Conservation (phyloP, 2,888 invertebrate genomes). For the Ditula angustiorana region DNA sequence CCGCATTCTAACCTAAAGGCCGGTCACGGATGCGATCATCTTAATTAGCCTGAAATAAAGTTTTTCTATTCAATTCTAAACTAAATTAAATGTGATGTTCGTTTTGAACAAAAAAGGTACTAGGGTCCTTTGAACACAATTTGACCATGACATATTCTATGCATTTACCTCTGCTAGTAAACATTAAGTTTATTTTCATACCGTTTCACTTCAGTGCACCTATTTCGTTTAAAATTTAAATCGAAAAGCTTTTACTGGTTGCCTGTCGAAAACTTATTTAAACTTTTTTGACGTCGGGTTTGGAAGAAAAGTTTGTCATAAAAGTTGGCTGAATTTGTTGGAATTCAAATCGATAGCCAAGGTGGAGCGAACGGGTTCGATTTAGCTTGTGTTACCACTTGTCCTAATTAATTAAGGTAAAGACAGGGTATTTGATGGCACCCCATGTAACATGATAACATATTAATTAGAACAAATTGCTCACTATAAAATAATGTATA, state of each 20-base stretch:
- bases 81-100: too few species aligned
- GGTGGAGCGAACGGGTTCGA: neutral
- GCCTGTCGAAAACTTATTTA: neutral
- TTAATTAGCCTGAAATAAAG: too few species aligned
- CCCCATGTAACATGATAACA: neutral
- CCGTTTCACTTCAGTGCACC: neutral
- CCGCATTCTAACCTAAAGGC: too few species aligned
- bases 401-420: constrained; percentile 8
- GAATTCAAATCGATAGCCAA: neutral
- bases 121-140: too few species aligned
- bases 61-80: too few species aligned
- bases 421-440: neutral
- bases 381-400: neutral
- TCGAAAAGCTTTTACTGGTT: constrained; percentile 4
- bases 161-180: too few species aligned
- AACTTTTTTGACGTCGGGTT: constrained; percentile 4
- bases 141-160: too few species aligned
- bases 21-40: too few species aligned
- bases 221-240: constrained; percentile 1
- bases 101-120: too few species aligned
- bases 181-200: neutral
- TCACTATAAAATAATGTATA: too few species aligned
- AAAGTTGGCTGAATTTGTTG: neutral
- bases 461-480: neutral
- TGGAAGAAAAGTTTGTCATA: neutral